Conservation (phyloP, 1,140 invertebrate genomes). For the Helicorthomorpha holstii region DNA sequence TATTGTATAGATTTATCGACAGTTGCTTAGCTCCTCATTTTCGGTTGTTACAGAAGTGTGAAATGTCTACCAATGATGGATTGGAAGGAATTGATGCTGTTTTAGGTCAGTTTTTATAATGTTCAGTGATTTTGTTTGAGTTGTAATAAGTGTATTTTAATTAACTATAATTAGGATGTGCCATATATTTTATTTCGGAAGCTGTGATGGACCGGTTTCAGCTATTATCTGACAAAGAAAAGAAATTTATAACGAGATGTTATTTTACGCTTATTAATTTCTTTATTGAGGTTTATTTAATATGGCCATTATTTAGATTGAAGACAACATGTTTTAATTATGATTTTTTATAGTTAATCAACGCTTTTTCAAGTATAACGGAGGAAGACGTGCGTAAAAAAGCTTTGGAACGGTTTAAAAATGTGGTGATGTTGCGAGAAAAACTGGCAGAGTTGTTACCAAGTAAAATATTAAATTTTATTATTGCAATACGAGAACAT, state of each 20-base stretch:
- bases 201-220: neutral
- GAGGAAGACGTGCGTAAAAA: too few relatives aligned
- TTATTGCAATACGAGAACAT: too few relatives aligned
- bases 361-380: too few relatives aligned
- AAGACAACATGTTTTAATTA: too few relatives aligned
- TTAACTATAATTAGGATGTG: neutral
- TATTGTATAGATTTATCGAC: too few relatives aligned
- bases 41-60: neutral
- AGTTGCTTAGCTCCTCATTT: neutral
- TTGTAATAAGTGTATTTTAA: neutral
- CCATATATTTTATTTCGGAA: neutral
- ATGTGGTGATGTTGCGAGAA: too few relatives aligned
- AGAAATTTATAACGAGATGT: neutral
- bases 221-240: neutral
- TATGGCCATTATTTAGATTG: too few relatives aligned
- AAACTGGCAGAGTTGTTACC: too few relatives aligned
- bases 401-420: too few relatives aligned
- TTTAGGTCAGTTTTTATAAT: neutral
- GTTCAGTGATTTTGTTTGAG: neutral
- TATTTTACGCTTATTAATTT: neutral
- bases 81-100: neutral
- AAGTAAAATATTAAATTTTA: too few relatives aligned
- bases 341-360: too few relatives aligned
- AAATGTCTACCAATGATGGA: neutral
- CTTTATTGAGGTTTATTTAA: neutral